phyloP scores from a whole-genome alignment of 2,888 invertebrate genomes.

The Ochropacha duplaris region DNA sequence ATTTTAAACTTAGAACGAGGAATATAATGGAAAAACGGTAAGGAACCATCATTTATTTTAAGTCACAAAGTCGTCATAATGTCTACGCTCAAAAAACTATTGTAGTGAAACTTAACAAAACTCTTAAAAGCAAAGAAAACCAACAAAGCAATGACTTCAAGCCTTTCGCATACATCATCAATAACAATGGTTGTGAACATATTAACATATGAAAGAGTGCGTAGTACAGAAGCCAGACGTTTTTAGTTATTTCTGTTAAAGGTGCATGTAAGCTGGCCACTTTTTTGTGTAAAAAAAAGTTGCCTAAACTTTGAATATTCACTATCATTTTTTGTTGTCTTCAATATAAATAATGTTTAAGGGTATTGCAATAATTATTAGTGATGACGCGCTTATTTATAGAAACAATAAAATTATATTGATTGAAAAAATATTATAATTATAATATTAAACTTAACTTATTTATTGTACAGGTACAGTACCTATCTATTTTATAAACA shows the following conservation, averaged over 20 bases:
- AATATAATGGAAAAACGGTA: not conserved
- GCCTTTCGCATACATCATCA: constrained; percentile 45
- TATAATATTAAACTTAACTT: no score
- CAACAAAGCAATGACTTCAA: constrained; percentile 12
- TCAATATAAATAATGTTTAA: no score
- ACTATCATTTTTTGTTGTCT: not conserved
- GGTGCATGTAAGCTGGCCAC: constrained; percentile 33
- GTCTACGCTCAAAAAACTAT: constrained; percentile 1
- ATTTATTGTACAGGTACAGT: no score
- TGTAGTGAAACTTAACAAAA: not conserved
- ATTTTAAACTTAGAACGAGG: no score
- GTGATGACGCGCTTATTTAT: no score
- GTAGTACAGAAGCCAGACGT: constrained; percentile 65
- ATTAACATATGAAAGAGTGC: constrained; percentile 73
- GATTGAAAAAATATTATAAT: no score
- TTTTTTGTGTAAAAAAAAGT: constrained; percentile 16
- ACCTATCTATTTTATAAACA: no score
- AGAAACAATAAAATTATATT: no score
- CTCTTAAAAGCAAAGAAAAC: constrained; percentile 4
- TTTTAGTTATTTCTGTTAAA: constrained; percentile 46
- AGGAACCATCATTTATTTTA: not conserved
- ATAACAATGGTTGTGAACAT: constrained; percentile 52
- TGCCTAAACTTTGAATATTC: not conserved
- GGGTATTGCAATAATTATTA: no score
- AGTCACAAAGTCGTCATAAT: not conserved